These are phyloP conservation scores for Heteractis magnifica DNA, from an alignment of 92 coral and sea anemone species.

Conservation along the genomic window DNA sequence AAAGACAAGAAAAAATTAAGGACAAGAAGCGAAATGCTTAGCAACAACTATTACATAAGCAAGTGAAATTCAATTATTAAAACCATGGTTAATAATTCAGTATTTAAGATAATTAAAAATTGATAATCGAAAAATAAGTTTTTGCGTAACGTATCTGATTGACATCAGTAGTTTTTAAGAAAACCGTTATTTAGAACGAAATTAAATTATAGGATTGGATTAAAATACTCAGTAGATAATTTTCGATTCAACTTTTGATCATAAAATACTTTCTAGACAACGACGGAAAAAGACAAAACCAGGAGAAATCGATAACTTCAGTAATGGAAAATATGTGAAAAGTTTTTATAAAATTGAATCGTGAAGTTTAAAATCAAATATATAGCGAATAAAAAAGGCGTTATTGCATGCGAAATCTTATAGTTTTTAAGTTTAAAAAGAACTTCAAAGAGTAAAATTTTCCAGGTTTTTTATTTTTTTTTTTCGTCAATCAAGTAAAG, in stretches of 20 bases:
- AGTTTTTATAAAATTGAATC: too few species aligned
- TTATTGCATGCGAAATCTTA: not conserved
- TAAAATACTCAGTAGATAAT: too few species aligned
- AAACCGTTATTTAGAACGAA: not conserved
- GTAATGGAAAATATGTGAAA: not conserved
- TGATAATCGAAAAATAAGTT: not conserved
- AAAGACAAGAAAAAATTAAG: not conserved
- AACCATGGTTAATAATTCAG: not conserved
- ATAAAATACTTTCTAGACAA: not conserved
- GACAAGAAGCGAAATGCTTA: not conserved
- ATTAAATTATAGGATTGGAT: not conserved
- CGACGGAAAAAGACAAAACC: too few species aligned
- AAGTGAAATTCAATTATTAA: not conserved
- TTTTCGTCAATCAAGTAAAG: too few species aligned
- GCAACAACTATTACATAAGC: not conserved
- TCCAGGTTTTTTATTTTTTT: not conserved
- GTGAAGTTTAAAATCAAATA: too few species aligned
- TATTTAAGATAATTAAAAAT: slow-evolving; percentile 8
- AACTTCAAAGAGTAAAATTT: not conserved
- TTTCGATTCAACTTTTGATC: too few species aligned
- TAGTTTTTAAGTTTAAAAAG: too few species aligned
- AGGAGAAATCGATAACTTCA: too few species aligned
- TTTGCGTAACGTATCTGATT: slow-evolving; percentile 6
- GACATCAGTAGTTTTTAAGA: not conserved
- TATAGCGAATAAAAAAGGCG: too few species aligned